Percentiles rank a stretch among this genome's conserved stretches.
phyloP scores from a whole-genome alignment of 2,113 vertebrate species.

The Malurus cyaneus region DNA sequence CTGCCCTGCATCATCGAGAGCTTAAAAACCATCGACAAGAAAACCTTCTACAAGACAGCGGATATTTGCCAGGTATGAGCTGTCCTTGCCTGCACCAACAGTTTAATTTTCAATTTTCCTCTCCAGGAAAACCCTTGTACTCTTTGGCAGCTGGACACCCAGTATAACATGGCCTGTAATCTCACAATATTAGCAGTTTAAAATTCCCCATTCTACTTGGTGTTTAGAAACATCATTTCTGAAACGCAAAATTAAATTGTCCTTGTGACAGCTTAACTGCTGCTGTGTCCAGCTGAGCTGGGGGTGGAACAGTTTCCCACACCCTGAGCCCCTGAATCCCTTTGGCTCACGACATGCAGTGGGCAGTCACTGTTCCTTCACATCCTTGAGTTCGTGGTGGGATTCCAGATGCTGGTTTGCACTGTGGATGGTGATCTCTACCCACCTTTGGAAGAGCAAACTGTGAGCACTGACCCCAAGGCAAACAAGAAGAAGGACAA shows the following conservation, averaged over 20 bases:
- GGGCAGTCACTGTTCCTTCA: neutral
- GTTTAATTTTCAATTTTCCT: neutral
- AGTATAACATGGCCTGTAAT: neutral
- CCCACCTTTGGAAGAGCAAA: conserved; percentile 92
- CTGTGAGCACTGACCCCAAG: conserved; percentile 87
- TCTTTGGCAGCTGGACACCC: neutral
- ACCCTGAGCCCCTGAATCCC: neutral
- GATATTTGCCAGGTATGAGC: conserved; percentile 91
- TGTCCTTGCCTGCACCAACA: neutral
- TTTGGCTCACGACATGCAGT: neutral
- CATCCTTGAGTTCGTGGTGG: neutral
- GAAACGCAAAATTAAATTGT: neutral
- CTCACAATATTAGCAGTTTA: neutral
- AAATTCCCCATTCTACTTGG: neutral
- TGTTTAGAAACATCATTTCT: neutral
- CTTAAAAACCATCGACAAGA: conserved; percentile 93
- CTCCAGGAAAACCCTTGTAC: neutral
- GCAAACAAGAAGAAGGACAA: conserved; percentile 94
- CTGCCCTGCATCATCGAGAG: conserved; percentile 90
- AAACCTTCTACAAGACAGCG: conserved; percentile 94
- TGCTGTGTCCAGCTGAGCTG: neutral
- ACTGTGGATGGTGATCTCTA: conserved; percentile 95
- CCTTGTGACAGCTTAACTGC: neutral
- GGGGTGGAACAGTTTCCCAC: neutral
- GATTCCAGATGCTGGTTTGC: conserved; percentile 91